phyloP scores from a whole-genome alignment of 2,797 vertebrate species.

The Alca torda region DNA sequence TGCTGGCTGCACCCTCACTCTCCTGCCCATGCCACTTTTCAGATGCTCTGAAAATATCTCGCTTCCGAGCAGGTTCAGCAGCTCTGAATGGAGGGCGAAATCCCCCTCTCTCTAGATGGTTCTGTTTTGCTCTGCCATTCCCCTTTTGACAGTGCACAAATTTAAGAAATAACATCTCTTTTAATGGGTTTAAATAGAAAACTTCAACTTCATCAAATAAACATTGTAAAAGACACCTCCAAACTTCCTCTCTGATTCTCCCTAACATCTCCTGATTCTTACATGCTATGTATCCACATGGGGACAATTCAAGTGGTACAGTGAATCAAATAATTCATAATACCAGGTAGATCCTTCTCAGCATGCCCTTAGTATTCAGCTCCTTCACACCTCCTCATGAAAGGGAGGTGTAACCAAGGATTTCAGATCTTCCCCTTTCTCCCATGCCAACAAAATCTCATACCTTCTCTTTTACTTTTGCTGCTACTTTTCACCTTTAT shows the following conservation, averaged over 20 bases:
- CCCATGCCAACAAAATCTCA: neutral
- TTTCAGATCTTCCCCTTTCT: neutral
- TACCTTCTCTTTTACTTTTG: neutral
- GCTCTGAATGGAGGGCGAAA: neutral
- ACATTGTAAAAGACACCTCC: neutral
- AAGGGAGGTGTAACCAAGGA: neutral
- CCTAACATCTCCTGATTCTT: neutral
- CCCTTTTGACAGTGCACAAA: neutral
- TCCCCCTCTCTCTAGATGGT: neutral
- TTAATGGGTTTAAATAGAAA: neutral
- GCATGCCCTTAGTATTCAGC: neutral
- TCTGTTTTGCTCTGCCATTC: neutral
- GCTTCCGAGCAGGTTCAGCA: neutral
- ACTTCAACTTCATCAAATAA: neutral
- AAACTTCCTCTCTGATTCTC: neutral
- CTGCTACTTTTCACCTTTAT: neutral
- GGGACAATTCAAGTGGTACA: neutral
- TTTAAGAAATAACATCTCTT: neutral
- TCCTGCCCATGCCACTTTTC: neutral
- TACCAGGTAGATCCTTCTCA: neutral
- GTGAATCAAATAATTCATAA: neutral
- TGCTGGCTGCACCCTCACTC: neutral
- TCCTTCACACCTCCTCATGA: neutral
- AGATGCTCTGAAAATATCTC: neutral
- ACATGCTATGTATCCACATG: neutral